phyloP scores from a whole-genome alignment of 1,140 invertebrate species.

The Stenopsyche tienmushanensis region DNA sequence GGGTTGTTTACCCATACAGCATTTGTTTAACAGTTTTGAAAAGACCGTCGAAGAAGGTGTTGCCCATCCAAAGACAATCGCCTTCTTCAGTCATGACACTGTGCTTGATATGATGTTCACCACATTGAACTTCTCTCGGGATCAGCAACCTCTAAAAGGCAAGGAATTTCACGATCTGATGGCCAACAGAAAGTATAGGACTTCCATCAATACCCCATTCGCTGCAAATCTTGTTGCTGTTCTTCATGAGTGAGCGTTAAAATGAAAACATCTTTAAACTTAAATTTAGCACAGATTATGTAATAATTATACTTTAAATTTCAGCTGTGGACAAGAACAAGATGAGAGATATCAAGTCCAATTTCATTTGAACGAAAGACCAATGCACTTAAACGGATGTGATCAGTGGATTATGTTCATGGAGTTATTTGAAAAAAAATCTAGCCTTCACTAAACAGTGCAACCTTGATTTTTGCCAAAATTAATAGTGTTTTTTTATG shows the following conservation, averaged over 20 bases:
- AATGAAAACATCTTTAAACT: neutral
- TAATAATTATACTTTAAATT: neutral
- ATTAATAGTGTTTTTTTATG: neutral
- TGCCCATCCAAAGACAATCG: constrained; percentile 58
- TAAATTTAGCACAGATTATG: neutral
- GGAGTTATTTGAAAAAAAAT: constrained; percentile 4
- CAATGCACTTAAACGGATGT: constrained; percentile 54
- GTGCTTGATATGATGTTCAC: constrained; percentile 61
- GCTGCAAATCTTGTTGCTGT: constrained; percentile 70
- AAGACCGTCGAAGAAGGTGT: constrained; percentile 36
- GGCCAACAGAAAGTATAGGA: constrained; percentile 63
- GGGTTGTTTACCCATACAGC: constrained; percentile 69
- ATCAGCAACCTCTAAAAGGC: constrained; percentile 58
- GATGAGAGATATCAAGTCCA: constrained; percentile 52
- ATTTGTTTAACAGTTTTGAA: constrained; percentile 65
- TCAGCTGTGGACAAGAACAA: neutral
- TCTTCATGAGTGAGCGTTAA: constrained; percentile 44
- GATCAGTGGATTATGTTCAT: constrained; percentile 28
- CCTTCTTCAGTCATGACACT: constrained; percentile 74
- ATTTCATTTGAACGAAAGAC: constrained; percentile 58
- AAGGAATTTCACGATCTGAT: constrained; percentile 58
- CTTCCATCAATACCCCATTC: constrained; percentile 68
- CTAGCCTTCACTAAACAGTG: neutral
- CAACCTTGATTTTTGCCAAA: neutral
- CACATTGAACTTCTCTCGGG: constrained; percentile 65